Conservation (phyloP, 2,888 invertebrate genomes). For the Zygaena filipendulae region DNA sequence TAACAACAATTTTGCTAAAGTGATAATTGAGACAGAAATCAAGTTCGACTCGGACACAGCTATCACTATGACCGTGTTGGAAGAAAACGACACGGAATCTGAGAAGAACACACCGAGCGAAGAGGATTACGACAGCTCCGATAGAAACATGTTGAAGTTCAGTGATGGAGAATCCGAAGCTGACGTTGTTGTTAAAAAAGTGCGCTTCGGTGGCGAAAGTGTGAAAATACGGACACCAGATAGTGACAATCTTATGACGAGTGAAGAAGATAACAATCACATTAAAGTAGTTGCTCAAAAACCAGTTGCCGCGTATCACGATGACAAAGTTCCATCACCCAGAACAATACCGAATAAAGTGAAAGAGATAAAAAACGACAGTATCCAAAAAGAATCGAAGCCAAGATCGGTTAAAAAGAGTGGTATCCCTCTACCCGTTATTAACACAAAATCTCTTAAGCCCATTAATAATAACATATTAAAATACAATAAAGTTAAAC, state of each 20-base stretch:
- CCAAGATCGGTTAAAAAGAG: constrained; percentile 35
- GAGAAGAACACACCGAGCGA: constrained; percentile 53
- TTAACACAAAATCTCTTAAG: constrained; percentile 33
- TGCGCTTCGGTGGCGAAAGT: constrained; percentile 88
- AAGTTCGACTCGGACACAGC: constrained; percentile 83
- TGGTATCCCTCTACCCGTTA: constrained; percentile 52
- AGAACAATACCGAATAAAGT: constrained; percentile 27
- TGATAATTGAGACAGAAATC: constrained; percentile 86
- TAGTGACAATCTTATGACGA: constrained; percentile 75
- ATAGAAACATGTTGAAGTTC: constrained; percentile 67
- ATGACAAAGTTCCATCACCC: constrained; percentile 23
- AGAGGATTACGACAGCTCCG: constrained; percentile 53
- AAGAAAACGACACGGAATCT: constrained; percentile 70
- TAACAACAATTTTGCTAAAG: constrained; percentile 66
- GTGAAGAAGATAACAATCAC: constrained; percentile 58
- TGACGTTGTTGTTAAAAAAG: constrained; percentile 72
- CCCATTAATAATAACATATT: constrained; percentile 21
- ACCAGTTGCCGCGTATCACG: constrained; percentile 18
- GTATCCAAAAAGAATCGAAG: constrained; percentile 29
- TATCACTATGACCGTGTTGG: constrained; percentile 86
- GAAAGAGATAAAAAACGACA: constrained; percentile 42
- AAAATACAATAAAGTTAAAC: constrained; percentile 39
- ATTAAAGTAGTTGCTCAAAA: constrained; percentile 21
- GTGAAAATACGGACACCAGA: constrained; percentile 88
- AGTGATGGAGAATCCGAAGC: constrained; percentile 71